Conservation (phyloP, 2,797 vertebrate species). For the Crypturellus tataupa region DNA sequence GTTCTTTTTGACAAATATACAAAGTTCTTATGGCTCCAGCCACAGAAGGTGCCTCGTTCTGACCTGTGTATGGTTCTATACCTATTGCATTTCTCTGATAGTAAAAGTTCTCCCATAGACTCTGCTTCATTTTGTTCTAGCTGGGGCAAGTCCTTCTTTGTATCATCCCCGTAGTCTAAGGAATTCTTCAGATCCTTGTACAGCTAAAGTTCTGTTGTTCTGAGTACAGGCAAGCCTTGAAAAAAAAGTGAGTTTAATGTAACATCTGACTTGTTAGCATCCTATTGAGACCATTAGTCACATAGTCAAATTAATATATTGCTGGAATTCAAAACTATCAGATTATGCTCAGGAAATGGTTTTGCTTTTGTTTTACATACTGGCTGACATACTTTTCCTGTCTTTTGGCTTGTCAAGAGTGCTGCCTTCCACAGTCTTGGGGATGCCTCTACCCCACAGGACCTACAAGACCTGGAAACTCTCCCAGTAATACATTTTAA, state of each 20-base stretch:
- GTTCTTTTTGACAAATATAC: background rate
- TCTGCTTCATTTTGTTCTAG: background rate
- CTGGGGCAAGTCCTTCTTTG: background rate
- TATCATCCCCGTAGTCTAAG: background rate
- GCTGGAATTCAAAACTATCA: constrained; percentile 32
- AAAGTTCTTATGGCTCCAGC: background rate
- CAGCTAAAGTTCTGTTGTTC: background rate
- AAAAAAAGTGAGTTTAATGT: constrained; percentile 33
- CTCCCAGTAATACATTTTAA: constrained; percentile 22
- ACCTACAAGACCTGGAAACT: constrained; percentile 41
- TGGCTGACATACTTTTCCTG: constrained; percentile 57
- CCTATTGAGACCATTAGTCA: constrained; percentile 27
- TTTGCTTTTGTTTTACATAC: constrained; percentile 13
- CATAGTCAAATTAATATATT: constrained; percentile 4
- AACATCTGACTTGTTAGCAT: background rate
- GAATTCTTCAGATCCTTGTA: background rate
- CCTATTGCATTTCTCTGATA: background rate
- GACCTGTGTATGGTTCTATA: background rate
- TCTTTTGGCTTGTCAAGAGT: constrained; percentile 24
- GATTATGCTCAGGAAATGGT: constrained; percentile 36
- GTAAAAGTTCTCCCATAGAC: background rate
- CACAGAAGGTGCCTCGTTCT: background rate
- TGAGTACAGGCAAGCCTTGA: background rate
- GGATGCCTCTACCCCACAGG: constrained; percentile 18
- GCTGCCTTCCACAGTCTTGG: background rate